Evolutionary conservation across 2,113 vertebrate species (phyloP).

Genomic region (Eretmochelys imbricata): DNA sequence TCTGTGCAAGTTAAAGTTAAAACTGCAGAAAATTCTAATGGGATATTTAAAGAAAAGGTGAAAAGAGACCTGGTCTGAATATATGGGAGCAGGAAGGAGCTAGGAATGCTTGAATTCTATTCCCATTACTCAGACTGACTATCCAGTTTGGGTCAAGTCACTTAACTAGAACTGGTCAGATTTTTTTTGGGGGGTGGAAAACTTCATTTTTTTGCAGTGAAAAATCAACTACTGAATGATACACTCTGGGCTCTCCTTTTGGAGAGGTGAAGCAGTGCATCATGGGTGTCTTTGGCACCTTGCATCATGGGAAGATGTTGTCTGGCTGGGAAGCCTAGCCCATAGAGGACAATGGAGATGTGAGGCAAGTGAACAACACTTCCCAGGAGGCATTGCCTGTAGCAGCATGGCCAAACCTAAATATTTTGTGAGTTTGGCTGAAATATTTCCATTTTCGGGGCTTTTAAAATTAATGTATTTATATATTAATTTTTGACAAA

Average conservation of each 20-base stretch:
- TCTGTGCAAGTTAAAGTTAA: fast-evolving
- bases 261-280: not conserved
- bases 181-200: not conserved
- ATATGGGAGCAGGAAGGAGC: not conserved
- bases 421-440: not conserved
- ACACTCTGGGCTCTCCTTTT: not conserved
- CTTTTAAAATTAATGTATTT: not conserved
- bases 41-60: fast-evolving
- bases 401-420: not conserved
- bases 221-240: not conserved
- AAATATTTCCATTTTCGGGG: not conserved
- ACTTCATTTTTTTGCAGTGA: not conserved
- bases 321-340: not conserved
- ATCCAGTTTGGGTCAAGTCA: not conserved
- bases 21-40: fast-evolving
- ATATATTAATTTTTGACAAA: not conserved
- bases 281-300: not conserved
- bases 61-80: fast-evolving
- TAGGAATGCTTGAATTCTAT: not conserved
- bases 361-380: not conserved
- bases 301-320: not conserved
- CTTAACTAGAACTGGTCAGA: not conserved
- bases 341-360: not conserved
- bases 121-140: fast-evolving
- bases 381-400: too few species aligned